These are phyloP conservation scores for Gerris buenoi DNA, from an alignment of 1,140 invertebrate species.

Conservation along the genomic window DNA sequence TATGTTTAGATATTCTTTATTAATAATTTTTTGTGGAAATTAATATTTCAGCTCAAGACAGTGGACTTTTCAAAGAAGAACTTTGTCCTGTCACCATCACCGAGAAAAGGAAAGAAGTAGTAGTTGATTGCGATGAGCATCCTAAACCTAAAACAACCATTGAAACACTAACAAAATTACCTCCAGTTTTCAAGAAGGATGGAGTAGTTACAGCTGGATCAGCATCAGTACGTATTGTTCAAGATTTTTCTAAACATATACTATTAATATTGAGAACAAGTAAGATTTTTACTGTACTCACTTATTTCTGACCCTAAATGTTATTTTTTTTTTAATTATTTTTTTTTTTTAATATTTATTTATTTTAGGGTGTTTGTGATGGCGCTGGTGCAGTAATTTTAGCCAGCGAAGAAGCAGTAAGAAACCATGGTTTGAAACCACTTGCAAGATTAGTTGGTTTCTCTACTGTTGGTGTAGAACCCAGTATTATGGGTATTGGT, in stretches of 20 bases:
- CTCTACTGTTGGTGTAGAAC: slow-evolving; percentile 64
- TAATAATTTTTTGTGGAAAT: no score
- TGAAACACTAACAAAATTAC: slow-evolving; percentile 67
- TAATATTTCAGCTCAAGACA: slow-evolving; percentile 63
- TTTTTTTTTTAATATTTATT: slow-evolving; percentile 2
- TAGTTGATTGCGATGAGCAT: slow-evolving; percentile 82
- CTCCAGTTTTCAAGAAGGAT: slow-evolving; percentile 87
- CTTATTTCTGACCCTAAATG: no score
- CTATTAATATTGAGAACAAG: no score
- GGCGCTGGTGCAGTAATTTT: slow-evolving; percentile 82
- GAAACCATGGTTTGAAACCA: slow-evolving; percentile 61
- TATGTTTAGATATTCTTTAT: no score
- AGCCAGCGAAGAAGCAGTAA: slow-evolving; percentile 77
- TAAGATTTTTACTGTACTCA: no score
- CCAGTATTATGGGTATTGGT: slow-evolving; percentile 80
- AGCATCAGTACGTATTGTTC: slow-evolving; percentile 61
- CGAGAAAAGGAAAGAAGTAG: slow-evolving; percentile 61
- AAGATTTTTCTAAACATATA: not conserved
- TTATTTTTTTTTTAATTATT: no score
- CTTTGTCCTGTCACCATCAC: slow-evolving; percentile 74
- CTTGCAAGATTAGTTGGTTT: slow-evolving; percentile 61
- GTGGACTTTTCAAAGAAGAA: slow-evolving; percentile 79
- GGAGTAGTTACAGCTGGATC: slow-evolving; percentile 90
- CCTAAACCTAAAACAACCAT: slow-evolving; percentile 75
- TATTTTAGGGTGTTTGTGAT: slow-evolving; percentile 76